Base-by-base conservation (phyloP, 2,797 vertebrate genomes). In the Chlorospingus flavigularis region DNA sequence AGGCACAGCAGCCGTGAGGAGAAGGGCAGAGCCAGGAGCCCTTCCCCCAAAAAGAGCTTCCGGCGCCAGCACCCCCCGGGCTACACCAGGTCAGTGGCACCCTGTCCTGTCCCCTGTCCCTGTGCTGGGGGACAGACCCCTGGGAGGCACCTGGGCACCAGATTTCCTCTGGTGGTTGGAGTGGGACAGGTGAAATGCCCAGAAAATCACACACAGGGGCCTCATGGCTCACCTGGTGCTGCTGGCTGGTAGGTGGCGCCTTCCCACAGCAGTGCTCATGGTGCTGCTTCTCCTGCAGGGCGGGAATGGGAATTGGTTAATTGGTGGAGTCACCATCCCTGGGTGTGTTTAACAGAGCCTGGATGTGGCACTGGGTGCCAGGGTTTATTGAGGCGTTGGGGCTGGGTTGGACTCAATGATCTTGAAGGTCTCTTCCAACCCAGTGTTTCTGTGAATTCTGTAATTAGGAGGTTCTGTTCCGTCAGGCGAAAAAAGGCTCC, bases 31-130 rank as follows among this genome's bases (percentile, higher is more conserved):
- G 95, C 86, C 14, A 93, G 73, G 92, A 99, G 96, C 70, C 98
- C 97, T 10, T 97, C 92, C 30, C 98, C 98, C 6, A 98, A 97
- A 70, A 98, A 84, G 37, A 97, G 90, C 24, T 95, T 98, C 80
- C 95, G 98, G 7, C 97, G 98, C 82, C 98, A 97, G 67, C 97
- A 98, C 13, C 66, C 65, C 28, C 86, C 97, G 1, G 97, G 98
- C 3, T 98, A 98, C 54, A 98, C 98, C 33, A 99, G 98, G 85
- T 88, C 24, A 51, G 79, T 57, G 83, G 15, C 25, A 4, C 24
- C 42, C 17, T 21, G 17, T 31, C 37, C 18, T 21, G 30, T 31
- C 31, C 23, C 23, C n/a, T 35, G 53, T 21, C 28, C 40, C 57
- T 60, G 35, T 28, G 26, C 42, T 43, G 25, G 25, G 24, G 25